Conservation (phyloP, 2,113 vertebrate genomes). For the Chaenogobius annularis region DNA sequence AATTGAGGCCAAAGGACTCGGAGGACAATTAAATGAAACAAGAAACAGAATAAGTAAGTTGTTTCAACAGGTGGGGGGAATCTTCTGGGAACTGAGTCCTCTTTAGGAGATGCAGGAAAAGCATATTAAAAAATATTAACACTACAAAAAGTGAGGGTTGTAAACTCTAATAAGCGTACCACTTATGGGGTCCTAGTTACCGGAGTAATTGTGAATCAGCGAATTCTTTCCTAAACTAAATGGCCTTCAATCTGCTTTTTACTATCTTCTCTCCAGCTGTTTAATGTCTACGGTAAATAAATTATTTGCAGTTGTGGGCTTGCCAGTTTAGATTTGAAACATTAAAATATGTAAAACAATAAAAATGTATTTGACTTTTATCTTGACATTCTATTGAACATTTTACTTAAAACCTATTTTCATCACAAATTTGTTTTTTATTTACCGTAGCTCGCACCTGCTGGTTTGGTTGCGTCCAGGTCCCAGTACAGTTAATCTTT, state of each 20-base stretch:
- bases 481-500: constrained; percentile 8
- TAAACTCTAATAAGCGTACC: constrained; percentile 12
- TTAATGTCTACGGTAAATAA: constrained; percentile 53
- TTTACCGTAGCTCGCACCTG: constrained; percentile 42
- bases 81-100: constrained; percentile 10
- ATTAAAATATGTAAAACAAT: constrained; percentile 2
- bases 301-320: background rate
- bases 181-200: constrained; percentile 38
- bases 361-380: constrained; percentile 33
- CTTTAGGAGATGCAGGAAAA: constrained; percentile 25
- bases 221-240: constrained; percentile 60
- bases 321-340: constrained; percentile 20
- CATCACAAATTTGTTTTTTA: background rate
- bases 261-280: constrained; percentile 46
- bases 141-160: background rate
- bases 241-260: constrained; percentile 57
- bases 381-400: constrained; percentile 50
- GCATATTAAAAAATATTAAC: background rate
- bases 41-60: constrained; percentile 90
- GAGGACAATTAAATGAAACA: constrained; percentile 81
- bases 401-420: constrained; percentile 6
- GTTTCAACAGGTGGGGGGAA: constrained; percentile 8
- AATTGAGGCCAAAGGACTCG: constrained; percentile 85
- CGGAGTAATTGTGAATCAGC: constrained; percentile 55
- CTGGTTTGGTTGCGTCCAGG: constrained; percentile 49